Conservation (phyloP, 2,797 vertebrate genomes). For the Thunnus albacares region DNA sequence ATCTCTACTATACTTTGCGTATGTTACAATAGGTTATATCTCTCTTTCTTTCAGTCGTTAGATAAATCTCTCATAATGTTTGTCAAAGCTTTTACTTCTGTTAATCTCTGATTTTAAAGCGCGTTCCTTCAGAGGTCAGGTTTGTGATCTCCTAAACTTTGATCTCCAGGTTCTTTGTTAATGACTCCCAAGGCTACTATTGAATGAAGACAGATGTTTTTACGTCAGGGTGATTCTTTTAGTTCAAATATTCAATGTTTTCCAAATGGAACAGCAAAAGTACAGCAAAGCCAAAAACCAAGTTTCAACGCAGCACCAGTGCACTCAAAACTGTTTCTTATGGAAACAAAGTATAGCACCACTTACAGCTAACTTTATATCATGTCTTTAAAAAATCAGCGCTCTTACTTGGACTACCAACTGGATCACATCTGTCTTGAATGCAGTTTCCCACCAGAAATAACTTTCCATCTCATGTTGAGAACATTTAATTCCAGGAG, state of each 20-base stretch:
- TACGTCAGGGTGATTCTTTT: background rate
- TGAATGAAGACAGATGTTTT: constrained; percentile 10
- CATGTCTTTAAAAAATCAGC: background rate
- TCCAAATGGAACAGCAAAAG: background rate
- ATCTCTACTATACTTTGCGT: background rate
- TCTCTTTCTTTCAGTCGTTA: background rate
- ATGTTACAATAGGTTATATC: background rate
- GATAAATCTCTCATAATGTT: background rate
- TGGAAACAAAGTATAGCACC: background rate
- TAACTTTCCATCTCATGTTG: background rate
- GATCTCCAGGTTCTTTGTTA: constrained; percentile 27
- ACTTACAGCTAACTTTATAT: background rate
- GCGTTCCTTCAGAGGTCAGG: background rate
- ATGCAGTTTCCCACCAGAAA: background rate
- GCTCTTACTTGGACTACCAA: background rate
- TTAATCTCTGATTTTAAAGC: constrained; percentile 3
- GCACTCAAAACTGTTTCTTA: background rate
- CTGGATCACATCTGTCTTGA: background rate
- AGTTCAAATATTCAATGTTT: constrained; percentile 6
- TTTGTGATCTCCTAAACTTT: constrained; percentile 22
- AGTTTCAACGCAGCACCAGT: background rate
- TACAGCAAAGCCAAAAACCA: constrained; percentile 1
- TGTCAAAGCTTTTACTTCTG: constrained; percentile 1
- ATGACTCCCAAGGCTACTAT: background rate
- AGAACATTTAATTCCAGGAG: background rate